Evolutionary conservation across 1,140 invertebrate species (phyloP), one percentile per base, ranked within the genome.

Genomic region (Procambarus virginalis): DNA sequence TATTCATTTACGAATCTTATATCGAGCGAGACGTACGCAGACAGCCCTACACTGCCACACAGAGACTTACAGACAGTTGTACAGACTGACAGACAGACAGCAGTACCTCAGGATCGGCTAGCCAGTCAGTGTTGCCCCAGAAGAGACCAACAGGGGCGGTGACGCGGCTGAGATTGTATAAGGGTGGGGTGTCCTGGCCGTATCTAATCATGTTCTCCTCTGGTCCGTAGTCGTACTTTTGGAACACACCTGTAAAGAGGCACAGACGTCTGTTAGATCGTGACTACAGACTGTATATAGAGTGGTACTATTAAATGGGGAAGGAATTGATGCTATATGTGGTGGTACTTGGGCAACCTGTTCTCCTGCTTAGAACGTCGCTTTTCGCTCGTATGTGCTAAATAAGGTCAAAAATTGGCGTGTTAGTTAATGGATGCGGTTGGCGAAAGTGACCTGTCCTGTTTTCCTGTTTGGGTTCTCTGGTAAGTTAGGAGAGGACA

Each of bases 81-180:
- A 68, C 64, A 68, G 64, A 68, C 64, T 14, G 55, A 58, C 55
- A 58, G 12, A 8, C 6, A 12, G 12, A 8, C 6, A 12, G 20
- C n/a, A 73, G 5, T 73, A 86, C 92, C 22, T 45, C n/a, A 0
- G 90, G 85, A 68, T 92, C 94, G 20, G 95, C 94, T 34, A 96
- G 92, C 58, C 93, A 93, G 93, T 97, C 96, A 68, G 95, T 95
- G 12, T 93, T 91, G 8, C 95, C 95, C 92, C 96, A 96, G 92
- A 96, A 95, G 2, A 96, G 93, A 78, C 95, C 94, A 14, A 95
- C 94, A 0, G 95, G 95, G 49, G 95, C 93, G 2, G 94, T 95
- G 14, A 96, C 94, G 90, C 94, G 94, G n/a, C 91, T 93, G 9
- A 96, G 92, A 90, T 95, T 94, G 87, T 96, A 96, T 60, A 95